Conservation (phyloP, 2,113 vertebrate species). For the Leptocoma aspasia region DNA sequence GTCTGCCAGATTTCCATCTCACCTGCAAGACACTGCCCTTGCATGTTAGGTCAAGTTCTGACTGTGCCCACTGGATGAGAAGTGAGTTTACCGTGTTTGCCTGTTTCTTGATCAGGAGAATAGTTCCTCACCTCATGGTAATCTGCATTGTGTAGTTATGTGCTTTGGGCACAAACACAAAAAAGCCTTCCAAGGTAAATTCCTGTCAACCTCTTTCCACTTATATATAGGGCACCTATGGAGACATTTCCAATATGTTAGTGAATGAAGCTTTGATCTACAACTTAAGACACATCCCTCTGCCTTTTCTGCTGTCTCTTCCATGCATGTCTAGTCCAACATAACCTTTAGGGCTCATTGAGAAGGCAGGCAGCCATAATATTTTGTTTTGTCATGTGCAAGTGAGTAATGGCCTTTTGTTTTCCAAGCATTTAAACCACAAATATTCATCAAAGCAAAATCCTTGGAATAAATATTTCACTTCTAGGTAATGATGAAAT, state of each 20-base stretch:
- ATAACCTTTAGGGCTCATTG: not conserved
- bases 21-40: not conserved
- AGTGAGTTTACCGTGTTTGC: not conserved
- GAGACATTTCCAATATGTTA: not conserved
- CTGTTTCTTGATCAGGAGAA: not conserved
- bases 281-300: not conserved
- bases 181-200: not conserved
- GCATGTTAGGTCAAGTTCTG: not conserved
- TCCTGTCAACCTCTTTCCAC: not conserved
- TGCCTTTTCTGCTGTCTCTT: not conserved
- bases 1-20: not conserved
- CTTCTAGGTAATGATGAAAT: not conserved
- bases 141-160: rapidly evolving
- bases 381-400: not conserved
- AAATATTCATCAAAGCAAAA: not conserved
- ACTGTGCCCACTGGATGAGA: not conserved
- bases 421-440: not conserved
- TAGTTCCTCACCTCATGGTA: rapidly evolving
- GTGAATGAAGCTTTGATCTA: not conserved
- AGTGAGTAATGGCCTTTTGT: not conserved
- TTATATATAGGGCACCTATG: not conserved
- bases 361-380: not conserved
- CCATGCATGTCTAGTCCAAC: not conserved
- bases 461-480: not conserved
- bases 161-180: not conserved